Percentiles rank a stretch among this genome's conserved stretches.
Conservation (phyloP, 1,140 invertebrate species). For the Drosophila miranda region DNA sequence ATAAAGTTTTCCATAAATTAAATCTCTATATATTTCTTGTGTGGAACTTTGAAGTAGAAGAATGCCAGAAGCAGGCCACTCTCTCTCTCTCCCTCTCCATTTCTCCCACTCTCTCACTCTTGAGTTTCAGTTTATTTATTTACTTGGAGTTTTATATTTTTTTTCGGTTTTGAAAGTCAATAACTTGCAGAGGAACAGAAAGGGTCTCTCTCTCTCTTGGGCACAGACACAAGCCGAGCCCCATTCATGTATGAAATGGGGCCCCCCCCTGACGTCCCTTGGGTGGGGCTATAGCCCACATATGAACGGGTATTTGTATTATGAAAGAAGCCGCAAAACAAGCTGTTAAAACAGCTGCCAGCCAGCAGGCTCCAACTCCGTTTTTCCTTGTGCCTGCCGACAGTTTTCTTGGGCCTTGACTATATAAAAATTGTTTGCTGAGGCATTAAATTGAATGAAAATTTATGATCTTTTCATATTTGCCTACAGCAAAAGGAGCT, state of each 20-base stretch:
- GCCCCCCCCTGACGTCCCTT: no score
- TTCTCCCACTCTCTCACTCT: neutral
- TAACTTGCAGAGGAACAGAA: constrained; percentile 41
- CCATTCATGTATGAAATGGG: constrained; percentile 53
- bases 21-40: no score
- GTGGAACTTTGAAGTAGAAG: no score
- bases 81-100: neutral
- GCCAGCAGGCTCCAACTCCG: constrained; percentile 42
- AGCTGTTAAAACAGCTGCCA: constrained; percentile 67
- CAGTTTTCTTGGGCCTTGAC: constrained; percentile 58
- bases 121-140: constrained; percentile 29
- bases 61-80: no score
- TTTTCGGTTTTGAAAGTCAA: constrained; percentile 38
- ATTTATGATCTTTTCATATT: constrained; percentile 82
- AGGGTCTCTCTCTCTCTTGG: constrained; percentile 4
- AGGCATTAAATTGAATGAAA: constrained; percentile 82
- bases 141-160: constrained; percentile 27
- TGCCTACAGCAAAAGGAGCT: constrained; percentile 66
- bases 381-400: constrained; percentile 26
- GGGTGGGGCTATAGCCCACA: neutral
- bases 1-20: no score
- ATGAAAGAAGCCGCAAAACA: constrained; percentile 62
- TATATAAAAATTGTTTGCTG: constrained; percentile 82
- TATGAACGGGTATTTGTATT: constrained; percentile 45
- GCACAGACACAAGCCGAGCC: constrained; percentile 27